phyloP scores from a whole-genome alignment of 2,797 vertebrate genomes.

The Perodicticus potto region DNA sequence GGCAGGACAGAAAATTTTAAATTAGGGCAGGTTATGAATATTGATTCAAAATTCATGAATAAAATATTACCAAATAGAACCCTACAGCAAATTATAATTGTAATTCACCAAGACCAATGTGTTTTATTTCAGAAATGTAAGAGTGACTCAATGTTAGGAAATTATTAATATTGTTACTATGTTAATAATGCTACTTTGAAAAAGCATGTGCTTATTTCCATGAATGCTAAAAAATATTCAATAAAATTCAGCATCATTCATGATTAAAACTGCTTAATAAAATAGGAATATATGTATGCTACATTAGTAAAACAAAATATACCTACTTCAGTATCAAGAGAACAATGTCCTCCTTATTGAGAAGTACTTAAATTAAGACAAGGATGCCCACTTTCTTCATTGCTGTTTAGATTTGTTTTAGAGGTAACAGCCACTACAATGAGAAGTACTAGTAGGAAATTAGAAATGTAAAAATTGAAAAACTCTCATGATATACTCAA shows the following conservation, averaged over 20 bases:
- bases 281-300: background rate
- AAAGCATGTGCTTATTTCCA: background rate
- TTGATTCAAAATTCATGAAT: slow-evolving; percentile 30
- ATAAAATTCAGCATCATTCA: background rate
- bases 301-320: background rate
- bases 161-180: background rate
- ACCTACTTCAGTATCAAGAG: background rate
- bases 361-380: background rate
- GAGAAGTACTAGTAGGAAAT: background rate
- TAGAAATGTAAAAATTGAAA: background rate
- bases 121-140: background rate
- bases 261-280: background rate
- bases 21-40: background rate
- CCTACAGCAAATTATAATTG: background rate
- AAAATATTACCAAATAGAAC: slow-evolving; percentile 15
- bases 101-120: background rate
- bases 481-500: background rate
- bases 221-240: background rate
- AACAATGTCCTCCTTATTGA: background rate
- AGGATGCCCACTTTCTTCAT: background rate
- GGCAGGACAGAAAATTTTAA: background rate
- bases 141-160: background rate
- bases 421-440: background rate
- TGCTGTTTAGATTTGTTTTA: slow-evolving; percentile 6
- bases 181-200: background rate